Conservation (phyloP, 1,140 invertebrate genomes). For the Oryctes rhinoceros region DNA sequence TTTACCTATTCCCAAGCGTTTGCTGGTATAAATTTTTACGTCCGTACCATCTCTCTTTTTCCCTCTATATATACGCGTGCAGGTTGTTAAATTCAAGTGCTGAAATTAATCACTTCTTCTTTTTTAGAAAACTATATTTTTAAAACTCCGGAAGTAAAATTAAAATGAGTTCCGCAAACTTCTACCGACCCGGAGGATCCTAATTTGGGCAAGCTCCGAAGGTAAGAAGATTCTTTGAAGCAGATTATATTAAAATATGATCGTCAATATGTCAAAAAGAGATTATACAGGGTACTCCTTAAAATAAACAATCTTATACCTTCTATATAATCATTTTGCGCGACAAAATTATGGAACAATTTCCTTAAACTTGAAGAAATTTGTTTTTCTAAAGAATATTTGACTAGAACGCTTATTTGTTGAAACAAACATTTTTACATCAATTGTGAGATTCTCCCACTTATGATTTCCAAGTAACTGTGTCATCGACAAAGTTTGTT, state of each 20-base stretch:
- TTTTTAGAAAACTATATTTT: slow-evolving; percentile 8
- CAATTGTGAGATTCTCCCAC: too few relatives aligned
- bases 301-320: background rate
- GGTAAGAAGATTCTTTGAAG: background rate
- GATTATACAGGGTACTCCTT: background rate
- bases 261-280: background rate
- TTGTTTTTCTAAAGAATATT: too few relatives aligned
- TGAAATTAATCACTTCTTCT: background rate
- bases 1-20: slow-evolving; percentile 14
- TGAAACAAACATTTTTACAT: too few relatives aligned
- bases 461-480: too few relatives aligned
- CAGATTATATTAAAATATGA: background rate
- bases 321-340: too few relatives aligned
- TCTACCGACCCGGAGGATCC: too few relatives aligned
- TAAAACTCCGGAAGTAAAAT: background rate
- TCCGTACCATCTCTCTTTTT: background rate
- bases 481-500: too few relatives aligned
- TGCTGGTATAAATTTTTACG: slow-evolving; percentile 10
- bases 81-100: slow-evolving; percentile 10
- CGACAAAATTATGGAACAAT: too few relatives aligned
- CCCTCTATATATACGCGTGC: background rate
- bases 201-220: background rate
- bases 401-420: too few relatives aligned
- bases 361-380: too few relatives aligned
- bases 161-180: background rate